Conservation (phyloP, 2,113 vertebrate species). For the Spea multiplicata region DNA sequence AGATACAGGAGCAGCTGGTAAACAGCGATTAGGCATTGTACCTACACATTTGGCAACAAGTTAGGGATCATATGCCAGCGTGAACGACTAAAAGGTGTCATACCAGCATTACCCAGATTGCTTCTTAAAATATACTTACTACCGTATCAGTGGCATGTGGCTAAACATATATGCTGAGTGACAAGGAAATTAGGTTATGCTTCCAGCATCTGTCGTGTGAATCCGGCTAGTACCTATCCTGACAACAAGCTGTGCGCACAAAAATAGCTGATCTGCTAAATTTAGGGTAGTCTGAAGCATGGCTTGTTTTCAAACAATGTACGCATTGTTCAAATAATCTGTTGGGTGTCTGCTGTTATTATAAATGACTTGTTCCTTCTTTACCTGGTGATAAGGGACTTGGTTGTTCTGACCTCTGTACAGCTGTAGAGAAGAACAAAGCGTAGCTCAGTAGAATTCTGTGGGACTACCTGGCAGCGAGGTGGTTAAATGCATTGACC, state of each 20-base stretch:
- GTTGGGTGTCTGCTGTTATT: background rate
- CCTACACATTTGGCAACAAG: too few relatives aligned
- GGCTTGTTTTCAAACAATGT: conserved; percentile 18
- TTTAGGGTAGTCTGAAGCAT: conserved; percentile 14
- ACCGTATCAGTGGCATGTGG: background rate
- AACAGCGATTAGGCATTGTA: too few relatives aligned
- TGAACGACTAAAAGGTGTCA: too few relatives aligned
- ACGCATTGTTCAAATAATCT: conserved; percentile 36
- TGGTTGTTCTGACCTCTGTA: background rate
- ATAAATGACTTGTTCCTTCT: conserved; percentile 13
- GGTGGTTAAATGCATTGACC: conserved; percentile 8
- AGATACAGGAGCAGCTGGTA: too few relatives aligned
- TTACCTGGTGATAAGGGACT: conserved; percentile 3
- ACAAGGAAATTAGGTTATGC: background rate
- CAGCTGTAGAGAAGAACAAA: background rate
- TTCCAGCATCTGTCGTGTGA: background rate
- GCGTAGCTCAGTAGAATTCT: background rate
- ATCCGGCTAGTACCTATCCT: background rate
- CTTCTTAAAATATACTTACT: background rate
- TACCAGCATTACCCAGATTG: too few relatives aligned
- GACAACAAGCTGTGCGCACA: background rate
- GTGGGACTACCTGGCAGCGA: background rate
- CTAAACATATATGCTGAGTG: background rate
- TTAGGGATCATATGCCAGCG: too few relatives aligned
- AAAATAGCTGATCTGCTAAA: conserved; percentile 22